Evolutionary conservation across 1,140 invertebrate species (phyloP).

Genomic region (Doryteuthis pealeii): DNA sequence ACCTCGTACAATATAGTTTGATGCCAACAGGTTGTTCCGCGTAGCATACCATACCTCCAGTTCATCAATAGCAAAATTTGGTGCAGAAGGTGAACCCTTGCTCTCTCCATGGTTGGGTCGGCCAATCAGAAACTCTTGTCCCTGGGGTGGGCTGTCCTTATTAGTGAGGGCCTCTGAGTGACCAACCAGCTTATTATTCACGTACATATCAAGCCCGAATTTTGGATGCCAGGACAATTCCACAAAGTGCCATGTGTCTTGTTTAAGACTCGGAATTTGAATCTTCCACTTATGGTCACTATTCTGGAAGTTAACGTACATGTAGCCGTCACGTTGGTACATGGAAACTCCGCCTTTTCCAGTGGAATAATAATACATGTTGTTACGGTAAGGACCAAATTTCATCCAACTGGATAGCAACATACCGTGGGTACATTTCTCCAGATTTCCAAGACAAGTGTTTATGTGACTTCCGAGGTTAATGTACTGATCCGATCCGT

Average conservation of each 20-base stretch:
- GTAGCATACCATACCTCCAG: conserved; percentile 54
- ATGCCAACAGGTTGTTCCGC: conserved; percentile 51
- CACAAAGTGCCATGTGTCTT: conserved; percentile 50
- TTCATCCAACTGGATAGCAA: conserved; percentile 54
- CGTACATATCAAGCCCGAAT: conserved; percentile 49
- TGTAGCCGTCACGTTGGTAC: conserved; percentile 41
- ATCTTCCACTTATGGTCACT: conserved; percentile 33
- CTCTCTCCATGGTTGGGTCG: conserved; percentile 42
- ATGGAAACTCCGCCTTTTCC: conserved; percentile 46
- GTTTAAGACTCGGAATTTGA: conserved; percentile 29
- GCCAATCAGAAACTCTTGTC: conserved; percentile 40
- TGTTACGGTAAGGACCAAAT: conserved; percentile 37
- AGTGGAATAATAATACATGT: conserved; percentile 51
- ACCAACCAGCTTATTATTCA: conserved; percentile 42
- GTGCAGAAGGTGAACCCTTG: conserved; percentile 24
- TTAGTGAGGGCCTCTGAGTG: conserved; percentile 18
- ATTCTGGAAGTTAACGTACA: conserved; percentile 38
- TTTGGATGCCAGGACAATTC: conserved; percentile 56
- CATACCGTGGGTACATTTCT: conserved; percentile 46
- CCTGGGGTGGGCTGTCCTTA: not conserved
- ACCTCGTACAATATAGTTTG: conserved; percentile 55
- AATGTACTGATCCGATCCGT: conserved; percentile 48
- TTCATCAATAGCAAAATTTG: conserved; percentile 50
- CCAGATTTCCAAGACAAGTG: conserved; percentile 52
- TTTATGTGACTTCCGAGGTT: conserved; percentile 41